phyloP scores from a whole-genome alignment of 2,113 vertebrate species.

The Erythrolamprus reginae region DNA sequence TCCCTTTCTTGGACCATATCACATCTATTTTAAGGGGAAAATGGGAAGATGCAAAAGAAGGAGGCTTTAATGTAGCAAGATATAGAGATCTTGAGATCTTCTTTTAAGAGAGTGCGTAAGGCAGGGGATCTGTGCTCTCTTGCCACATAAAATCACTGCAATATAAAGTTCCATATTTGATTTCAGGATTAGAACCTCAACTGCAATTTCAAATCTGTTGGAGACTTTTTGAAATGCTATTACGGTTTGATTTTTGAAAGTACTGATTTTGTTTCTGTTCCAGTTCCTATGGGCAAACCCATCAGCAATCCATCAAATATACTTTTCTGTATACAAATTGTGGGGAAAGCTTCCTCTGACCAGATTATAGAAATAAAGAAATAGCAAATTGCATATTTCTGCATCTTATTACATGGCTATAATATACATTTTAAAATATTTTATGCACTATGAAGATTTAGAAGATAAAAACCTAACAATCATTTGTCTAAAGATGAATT shows the following conservation, averaged over 20 bases:
- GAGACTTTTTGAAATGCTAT: neutral
- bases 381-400: neutral
- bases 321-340: neutral
- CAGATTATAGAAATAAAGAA: constrained; percentile 7
- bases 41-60: neutral
- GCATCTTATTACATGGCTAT: neutral
- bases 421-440: neutral
- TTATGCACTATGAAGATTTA: neutral
- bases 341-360: neutral
- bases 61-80: neutral
- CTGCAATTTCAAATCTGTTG: neutral
- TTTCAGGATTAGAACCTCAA: neutral
- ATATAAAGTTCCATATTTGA: neutral
- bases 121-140: neutral
- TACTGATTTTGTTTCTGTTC: constrained; percentile 7
- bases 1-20: no score
- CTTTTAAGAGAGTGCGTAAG: neutral
- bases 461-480: neutral
- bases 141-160: neutral
- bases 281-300: constrained; percentile 4
- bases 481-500: neutral
- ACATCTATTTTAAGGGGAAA: no score
- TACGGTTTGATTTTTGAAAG: neutral
- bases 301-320: constrained; percentile 9
- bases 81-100: no score